Evolutionary conservation across 2,888 invertebrate genomes (phyloP).

Genomic region (Oxyteleia sp.): DNA sequence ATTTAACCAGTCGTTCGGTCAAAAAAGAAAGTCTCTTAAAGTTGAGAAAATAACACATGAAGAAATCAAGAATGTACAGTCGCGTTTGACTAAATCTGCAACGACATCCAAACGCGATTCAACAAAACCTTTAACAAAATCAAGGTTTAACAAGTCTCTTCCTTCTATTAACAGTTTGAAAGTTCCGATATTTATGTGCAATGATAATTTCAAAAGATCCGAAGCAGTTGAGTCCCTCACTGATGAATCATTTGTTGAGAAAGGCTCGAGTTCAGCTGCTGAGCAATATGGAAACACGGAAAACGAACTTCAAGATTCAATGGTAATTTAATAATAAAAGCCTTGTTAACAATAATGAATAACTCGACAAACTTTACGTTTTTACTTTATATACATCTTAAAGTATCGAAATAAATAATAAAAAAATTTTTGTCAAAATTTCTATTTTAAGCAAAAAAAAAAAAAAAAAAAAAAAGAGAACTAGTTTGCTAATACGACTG

Average conservation of each 20-base stretch:
- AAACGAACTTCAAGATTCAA: conserved; percentile 47
- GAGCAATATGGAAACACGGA: conserved; percentile 48
- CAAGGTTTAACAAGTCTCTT: conserved; percentile 51
- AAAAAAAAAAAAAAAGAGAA: too few species aligned
- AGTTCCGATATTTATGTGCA: conserved; percentile 32
- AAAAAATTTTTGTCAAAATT: too few species aligned
- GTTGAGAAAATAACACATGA: conserved; percentile 10
- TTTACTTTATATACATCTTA: too few species aligned
- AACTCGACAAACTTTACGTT: too few species aligned
- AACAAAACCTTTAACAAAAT: conserved; percentile 1
- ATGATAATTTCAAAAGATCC: conserved; percentile 53
- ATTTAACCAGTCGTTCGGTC: conserved; percentile 55
- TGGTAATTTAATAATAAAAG: too few species aligned
- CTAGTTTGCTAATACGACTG: conserved; percentile 41
- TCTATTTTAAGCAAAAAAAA: too few species aligned
- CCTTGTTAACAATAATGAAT: too few species aligned
- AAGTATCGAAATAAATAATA: too few species aligned
- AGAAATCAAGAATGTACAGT: conserved; percentile 44
- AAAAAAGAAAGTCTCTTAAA: conserved; percentile 33
- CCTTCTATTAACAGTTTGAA: conserved; percentile 38
- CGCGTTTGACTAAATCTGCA: conserved; percentile 58
- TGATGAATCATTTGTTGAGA: conserved; percentile 66
- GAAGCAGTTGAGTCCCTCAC: conserved; percentile 66
- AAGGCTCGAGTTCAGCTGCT: conserved; percentile 60
- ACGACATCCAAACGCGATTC: conserved; percentile 15